Base-by-base conservation (phyloP, 2,888 invertebrate genomes). In the Linyphia triangularis region DNA sequence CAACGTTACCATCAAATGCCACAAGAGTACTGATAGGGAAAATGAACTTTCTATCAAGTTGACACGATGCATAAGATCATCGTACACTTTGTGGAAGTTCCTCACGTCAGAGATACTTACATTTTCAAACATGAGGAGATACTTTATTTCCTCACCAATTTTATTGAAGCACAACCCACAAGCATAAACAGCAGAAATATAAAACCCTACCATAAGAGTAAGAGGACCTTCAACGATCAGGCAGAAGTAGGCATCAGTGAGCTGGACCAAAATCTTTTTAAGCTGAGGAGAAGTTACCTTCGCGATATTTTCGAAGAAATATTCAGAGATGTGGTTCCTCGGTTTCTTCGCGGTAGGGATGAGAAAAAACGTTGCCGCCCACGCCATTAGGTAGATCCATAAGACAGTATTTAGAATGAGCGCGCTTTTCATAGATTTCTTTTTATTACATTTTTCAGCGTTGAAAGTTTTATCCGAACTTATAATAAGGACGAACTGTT, bases 1-100 rank as follows among this genome's bases (percentile, higher is more conserved):
- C 1, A 82, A 26, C 3, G 82, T 81, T 1, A 88, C 88, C 88
- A 88, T 88, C 28, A 88, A 88, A 28, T 69, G 82, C 88, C 88
- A 88, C 5, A 82, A 77, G 10, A 88, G 81, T 22, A 59, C 81
- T 13, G 82, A 40, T 7, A 88, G 59, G 0, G 78, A 75, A n/a
- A 82, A 88, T 1, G 81, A 59, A 10, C 59, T 24, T 19, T 88
- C 88, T 7, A 88, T 24, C 16, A 67, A 57, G n/a, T 69, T 24
- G 9, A 88, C 40, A 30, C 82, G 61, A 9, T 43, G 30, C 2
- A 43, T 28, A 26, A 88, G 43, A 3, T 40, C 10, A 10, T 82
- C 69, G 19, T 82, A 88, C 22, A 82, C 6, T 13, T 75, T 69
- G 37, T 70, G 75, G 1, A 88, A 19, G 4, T 30, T 24, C n/a